A percentile compares a stretch with the other conserved stretches of the same genome.
phyloP scores from a whole-genome alignment of 2,113 vertebrate species.

The Strix aluco region DNA sequence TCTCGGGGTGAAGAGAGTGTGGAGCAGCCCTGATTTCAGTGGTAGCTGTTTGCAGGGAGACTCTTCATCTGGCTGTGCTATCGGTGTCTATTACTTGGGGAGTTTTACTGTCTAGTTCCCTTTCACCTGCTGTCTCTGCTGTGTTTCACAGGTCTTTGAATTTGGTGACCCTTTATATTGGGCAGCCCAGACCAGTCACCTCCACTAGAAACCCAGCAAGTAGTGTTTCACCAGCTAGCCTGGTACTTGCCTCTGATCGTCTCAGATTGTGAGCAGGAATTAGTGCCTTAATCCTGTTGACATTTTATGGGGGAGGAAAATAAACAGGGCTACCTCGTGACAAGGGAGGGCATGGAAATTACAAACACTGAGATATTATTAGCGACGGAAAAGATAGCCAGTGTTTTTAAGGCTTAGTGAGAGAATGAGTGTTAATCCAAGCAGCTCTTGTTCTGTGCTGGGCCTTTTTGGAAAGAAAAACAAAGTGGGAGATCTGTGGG shows the following conservation, averaged over 20 bases:
- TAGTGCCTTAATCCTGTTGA: neutral
- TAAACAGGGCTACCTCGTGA: neutral
- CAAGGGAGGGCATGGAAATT: neutral
- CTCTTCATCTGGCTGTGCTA: neutral
- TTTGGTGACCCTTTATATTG: neutral
- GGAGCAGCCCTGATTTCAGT: neutral
- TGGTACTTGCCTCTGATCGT: neutral
- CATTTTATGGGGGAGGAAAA: neutral
- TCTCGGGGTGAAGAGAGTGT: neutral
- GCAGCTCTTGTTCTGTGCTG: neutral
- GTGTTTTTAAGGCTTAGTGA: neutral
- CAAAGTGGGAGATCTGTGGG: neutral
- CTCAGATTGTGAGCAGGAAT: neutral
- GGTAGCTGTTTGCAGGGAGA: neutral
- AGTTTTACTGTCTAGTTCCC: neutral
- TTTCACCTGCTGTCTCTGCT: neutral
- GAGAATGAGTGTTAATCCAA: neutral
- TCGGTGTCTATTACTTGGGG: neutral
- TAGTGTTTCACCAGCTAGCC: neutral
- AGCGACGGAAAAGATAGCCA: neutral
- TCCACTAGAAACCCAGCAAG: neutral
- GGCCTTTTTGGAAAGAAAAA: neutral
- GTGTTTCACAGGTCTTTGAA: neutral
- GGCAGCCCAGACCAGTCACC: neutral
- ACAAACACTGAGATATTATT: neutral